Conservation (phyloP, 2,888 invertebrate genomes). For the Tiliacea citrago region DNA sequence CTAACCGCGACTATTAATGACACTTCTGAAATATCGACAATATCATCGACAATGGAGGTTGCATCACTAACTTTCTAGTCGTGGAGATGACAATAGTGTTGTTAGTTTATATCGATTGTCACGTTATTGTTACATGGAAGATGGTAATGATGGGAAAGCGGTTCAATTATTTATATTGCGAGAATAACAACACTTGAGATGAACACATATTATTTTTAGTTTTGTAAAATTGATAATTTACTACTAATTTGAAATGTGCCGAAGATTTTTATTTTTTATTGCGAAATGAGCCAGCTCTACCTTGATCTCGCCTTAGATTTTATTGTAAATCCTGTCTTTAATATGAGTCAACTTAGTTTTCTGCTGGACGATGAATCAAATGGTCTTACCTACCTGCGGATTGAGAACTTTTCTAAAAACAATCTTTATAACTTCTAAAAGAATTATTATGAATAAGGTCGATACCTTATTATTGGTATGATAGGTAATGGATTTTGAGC, state of each 20-base stretch:
- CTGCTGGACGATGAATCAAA: neutral
- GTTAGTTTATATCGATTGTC: constrained; percentile 43
- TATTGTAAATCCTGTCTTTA: neutral
- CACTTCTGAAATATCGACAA: constrained; percentile 42
- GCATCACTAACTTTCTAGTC: constrained; percentile 54
- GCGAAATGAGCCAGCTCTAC: too few species aligned
- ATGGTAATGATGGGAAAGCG: constrained; percentile 45
- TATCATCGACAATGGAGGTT: constrained; percentile 43
- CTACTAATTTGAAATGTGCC: neutral
- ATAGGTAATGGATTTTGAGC: too few species aligned
- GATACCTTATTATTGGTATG: too few species aligned
- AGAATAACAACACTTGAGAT: constrained; percentile 2
- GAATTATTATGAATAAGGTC: too few species aligned
- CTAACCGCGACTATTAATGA: constrained; percentile 49
- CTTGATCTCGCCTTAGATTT: too few species aligned
- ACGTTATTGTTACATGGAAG: constrained; percentile 35
- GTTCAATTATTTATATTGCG: constrained; percentile 34
- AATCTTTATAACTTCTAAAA: neutral
- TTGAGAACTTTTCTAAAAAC: too few species aligned
- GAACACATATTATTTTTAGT: neutral
- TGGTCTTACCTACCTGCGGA: too few species aligned
- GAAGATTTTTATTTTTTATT: neutral
- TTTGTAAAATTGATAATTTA: neutral
- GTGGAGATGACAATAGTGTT: constrained; percentile 44
- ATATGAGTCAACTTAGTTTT: neutral